Percentiles rank a stretch among this genome's conserved stretches.
phyloP scores from a whole-genome alignment of 1,140 invertebrate genomes.

The Cydia pomonella region DNA sequence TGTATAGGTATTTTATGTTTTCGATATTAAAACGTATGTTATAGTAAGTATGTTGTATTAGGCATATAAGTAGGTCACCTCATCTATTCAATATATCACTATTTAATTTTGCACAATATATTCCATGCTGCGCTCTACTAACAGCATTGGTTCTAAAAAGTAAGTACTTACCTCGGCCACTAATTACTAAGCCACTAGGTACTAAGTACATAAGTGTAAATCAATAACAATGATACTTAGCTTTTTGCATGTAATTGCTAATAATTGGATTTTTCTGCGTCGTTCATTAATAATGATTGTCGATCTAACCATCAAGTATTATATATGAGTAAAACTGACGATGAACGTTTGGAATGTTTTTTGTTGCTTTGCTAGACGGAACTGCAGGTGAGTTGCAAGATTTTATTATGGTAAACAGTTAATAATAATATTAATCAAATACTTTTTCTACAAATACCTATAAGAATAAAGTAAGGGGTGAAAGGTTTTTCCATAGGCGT shows the following conservation, averaged over 20 bases:
- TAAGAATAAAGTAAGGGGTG: too few species aligned
- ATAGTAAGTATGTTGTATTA: too few species aligned
- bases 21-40: too few species aligned
- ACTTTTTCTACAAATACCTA: too few species aligned
- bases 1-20: too few species aligned
- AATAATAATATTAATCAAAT: too few species aligned
- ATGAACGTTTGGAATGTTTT: neutral
- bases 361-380: neutral
- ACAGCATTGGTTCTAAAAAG: slow-evolving; percentile 27
- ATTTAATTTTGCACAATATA: slow-evolving; percentile 32
- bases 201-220: neutral
- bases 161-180: slow-evolving; percentile 34
- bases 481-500: too few species aligned
- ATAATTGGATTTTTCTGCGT: neutral
- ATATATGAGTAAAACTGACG: neutral
- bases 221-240: neutral
- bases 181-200: neutral
- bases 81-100: neutral
- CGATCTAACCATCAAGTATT: neutral
- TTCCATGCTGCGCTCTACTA: slow-evolving; percentile 50
- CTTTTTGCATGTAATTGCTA: neutral
- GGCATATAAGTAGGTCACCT: too few species aligned
- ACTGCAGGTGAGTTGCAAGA: neutral
- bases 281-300: neutral
- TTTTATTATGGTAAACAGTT: neutral